Conservation (phyloP, 2,888 invertebrate species). For the Muscina levida region DNA sequence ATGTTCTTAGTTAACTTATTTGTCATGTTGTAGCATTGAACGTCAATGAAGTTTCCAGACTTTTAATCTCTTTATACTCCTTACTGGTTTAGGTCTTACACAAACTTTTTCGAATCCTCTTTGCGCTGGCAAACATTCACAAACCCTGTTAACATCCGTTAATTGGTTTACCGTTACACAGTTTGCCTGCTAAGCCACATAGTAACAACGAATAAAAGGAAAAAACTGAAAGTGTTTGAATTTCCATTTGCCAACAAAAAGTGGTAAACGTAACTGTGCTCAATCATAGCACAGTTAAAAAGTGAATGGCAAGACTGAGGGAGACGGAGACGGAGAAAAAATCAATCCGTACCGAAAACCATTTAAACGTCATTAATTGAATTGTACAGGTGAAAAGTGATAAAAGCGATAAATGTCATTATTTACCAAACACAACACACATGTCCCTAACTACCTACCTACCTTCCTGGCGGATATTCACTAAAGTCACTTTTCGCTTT, state of each 20-base stretch:
- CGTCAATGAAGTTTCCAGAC: too few relatives aligned
- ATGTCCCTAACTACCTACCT: not conserved
- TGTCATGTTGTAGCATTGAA: too few relatives aligned
- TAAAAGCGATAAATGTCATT: constrained; percentile 48
- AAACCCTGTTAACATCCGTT: constrained; percentile 1
- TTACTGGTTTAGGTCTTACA: too few relatives aligned
- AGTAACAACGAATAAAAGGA: constrained; percentile 6
- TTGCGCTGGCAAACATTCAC: too few relatives aligned
- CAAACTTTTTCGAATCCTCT: too few relatives aligned
- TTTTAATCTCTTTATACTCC: too few relatives aligned
- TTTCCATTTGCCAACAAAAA: constrained; percentile 14
- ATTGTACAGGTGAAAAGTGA: constrained; percentile 50
- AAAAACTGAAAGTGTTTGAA: too few relatives aligned
- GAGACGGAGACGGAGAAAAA: not conserved
- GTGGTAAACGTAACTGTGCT: too few relatives aligned
- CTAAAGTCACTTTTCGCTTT: not conserved
- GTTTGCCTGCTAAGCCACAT: not conserved
- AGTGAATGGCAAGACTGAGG: not conserved
- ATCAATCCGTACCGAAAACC: constrained; percentile 41
- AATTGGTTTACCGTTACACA: not conserved
- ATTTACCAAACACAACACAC: constrained; percentile 28
- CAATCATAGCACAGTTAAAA: constrained; percentile 35
- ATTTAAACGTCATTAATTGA: constrained; percentile 59
- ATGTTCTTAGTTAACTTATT: too few relatives aligned
- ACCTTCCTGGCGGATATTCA: not conserved